These are phyloP conservation scores for Aleadryas rufinucha DNA, from an alignment of 2,113 vertebrate species.

Conservation along the genomic window DNA sequence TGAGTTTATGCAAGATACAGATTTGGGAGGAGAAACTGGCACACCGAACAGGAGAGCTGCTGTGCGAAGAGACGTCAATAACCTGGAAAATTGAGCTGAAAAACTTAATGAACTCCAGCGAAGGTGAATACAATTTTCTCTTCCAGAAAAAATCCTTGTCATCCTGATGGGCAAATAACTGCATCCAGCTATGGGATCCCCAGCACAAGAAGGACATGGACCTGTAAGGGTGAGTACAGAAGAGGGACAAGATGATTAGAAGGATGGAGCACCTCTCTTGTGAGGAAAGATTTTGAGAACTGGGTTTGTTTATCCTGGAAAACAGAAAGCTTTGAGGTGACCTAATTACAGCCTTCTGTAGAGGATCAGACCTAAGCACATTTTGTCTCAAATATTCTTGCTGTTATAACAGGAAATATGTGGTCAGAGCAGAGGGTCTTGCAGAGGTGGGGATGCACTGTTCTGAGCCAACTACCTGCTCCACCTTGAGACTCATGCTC, in stretches of 20 bases:
- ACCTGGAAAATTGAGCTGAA: neutral
- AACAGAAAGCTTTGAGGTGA: neutral
- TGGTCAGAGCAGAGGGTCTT: neutral
- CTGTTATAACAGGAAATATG: accelerated
- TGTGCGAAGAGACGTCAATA: neutral
- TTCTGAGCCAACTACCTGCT: neutral
- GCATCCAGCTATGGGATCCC: neutral
- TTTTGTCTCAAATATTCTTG: neutral
- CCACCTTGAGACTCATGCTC: accelerated
- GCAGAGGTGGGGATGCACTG: accelerated
- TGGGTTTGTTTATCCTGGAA: neutral
- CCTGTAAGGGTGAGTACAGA: neutral
- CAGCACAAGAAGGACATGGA: neutral
- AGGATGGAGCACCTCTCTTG: neutral
- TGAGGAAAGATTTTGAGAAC: neutral
- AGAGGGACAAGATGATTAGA: neutral
- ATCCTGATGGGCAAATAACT: neutral
- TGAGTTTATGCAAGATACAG: neutral
- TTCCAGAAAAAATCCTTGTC: neutral
- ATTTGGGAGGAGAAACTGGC: neutral
- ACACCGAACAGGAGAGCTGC: neutral
- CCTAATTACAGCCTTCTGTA: neutral
- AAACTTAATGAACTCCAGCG: neutral
- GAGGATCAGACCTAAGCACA: neutral
- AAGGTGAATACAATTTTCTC: neutral